Percentiles rank a stretch among this genome's conserved stretches.
Conservation (phyloP, 2,888 invertebrate genomes). For the Stenurella melanura region DNA sequence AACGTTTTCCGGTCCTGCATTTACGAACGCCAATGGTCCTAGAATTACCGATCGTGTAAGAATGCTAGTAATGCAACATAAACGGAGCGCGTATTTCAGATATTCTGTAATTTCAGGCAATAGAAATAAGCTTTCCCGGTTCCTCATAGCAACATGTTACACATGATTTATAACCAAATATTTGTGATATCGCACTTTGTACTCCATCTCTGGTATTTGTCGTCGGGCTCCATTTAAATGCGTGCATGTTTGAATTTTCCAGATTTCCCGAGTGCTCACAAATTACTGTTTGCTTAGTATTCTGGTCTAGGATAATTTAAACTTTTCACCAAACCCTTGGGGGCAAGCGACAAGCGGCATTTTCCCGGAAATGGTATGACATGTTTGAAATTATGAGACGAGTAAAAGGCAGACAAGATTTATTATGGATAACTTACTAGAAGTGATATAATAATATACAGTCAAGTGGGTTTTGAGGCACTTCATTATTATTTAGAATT, state of each 20-base stretch:
- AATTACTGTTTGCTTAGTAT: slow-evolving; percentile 36
- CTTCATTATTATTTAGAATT: background rate
- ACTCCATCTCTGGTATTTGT: slow-evolving; percentile 32
- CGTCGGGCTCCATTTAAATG: slow-evolving; percentile 14
- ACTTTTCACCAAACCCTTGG: slow-evolving; percentile 19
- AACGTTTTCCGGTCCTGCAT: background rate
- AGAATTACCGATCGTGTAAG: slow-evolving; percentile 26
- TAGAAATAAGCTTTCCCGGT: slow-evolving; percentile 14
- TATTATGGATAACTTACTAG: slow-evolving; percentile 5
- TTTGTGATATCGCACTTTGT: slow-evolving; percentile 34
- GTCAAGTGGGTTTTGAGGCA: background rate
- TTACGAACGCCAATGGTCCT: slow-evolving; percentile 8
- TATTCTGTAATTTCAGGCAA: slow-evolving; percentile 32
- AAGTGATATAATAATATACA: background rate
- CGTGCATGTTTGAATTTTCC: slow-evolving; percentile 31
- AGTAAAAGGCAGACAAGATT: background rate
- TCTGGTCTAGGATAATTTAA: slow-evolving; percentile 27
- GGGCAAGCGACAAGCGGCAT: slow-evolving; percentile 4
- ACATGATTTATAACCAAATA: slow-evolving; percentile 38
- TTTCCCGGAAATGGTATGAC: slow-evolving; percentile 10
- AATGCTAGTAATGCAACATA: slow-evolving; percentile 25
- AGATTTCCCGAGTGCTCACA: slow-evolving; percentile 28
- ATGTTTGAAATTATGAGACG: background rate
- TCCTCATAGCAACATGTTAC: slow-evolving; percentile 32
- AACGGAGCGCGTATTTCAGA: slow-evolving; percentile 35